phyloP scores from a whole-genome alignment of 2,797 vertebrate species.

The Coregonus ussuriensis region DNA sequence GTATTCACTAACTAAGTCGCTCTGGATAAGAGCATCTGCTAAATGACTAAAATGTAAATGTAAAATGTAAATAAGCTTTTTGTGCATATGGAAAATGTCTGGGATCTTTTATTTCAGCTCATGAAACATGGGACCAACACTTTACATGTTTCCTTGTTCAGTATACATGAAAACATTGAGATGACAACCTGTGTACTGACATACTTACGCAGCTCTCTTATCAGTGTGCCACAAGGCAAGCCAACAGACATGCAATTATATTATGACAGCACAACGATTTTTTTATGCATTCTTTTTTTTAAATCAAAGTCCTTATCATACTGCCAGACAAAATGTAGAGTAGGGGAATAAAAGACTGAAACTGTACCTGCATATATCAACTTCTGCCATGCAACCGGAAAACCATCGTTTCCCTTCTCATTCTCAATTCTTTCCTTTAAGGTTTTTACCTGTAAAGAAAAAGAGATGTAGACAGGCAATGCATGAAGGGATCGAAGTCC shows the following conservation, averaged over 20 bases:
- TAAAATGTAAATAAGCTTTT: too few species aligned
- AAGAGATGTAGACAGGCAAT: conserved; percentile 15
- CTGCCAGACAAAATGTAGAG: background rate
- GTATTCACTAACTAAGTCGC: too few species aligned
- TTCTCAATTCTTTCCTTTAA: conserved; percentile 94
- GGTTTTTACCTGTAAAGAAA: conserved; percentile 82
- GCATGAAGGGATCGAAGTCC: conserved; percentile 1
- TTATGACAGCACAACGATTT: background rate
- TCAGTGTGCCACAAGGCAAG: conserved; percentile 1
- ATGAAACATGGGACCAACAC: too few species aligned
- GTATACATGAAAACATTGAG: background rate
- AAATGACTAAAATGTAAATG: too few species aligned
- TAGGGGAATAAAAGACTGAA: background rate
- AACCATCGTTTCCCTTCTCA: conserved; percentile 90
- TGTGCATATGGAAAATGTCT: too few species aligned
- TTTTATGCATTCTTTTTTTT: background rate
- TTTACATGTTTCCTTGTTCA: too few species aligned
- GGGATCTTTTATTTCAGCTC: too few species aligned
- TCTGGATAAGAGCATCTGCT: too few species aligned
- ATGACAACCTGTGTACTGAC: background rate
- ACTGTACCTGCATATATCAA: conserved; percentile 92
- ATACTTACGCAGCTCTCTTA: background rate
- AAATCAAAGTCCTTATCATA: background rate
- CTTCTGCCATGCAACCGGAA: conserved; percentile 91
- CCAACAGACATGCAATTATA: background rate